Base-by-base conservation (phyloP, 2,113 vertebrate species). In the Bufo bufo region DNA sequence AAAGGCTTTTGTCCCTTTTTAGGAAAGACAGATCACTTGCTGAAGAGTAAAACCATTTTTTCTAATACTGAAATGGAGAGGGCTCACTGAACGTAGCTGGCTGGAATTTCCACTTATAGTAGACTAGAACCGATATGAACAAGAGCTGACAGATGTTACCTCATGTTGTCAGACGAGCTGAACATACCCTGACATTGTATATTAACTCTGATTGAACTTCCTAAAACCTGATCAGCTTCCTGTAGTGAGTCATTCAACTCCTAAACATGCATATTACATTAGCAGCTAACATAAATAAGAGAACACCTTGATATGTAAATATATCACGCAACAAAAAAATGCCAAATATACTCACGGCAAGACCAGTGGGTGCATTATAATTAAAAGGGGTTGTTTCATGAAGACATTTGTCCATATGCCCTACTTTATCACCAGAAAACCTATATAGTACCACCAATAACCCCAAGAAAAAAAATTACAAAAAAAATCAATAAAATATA, bases 91-190 rank as follows among this genome's bases (percentile, higher is more conserved):
- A 43, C 19, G 13, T 50, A 82, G 49, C 79, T 43, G 56, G 80
- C 20, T 59, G 19, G 50, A 75, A 52, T 82, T 87, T 87, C 79
- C 56, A 75, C 79, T 63, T 87, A 82, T 45, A 82, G 7, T 56
- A 75, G 79, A 74, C 69, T 6, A 82, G 69, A 61, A 90, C 86
- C 52, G 65, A 92, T 90, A 89, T 59, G 75, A 92, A 90, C 69
- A 85, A 77, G 19, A 59, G 85, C 82, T 87, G 89, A 91, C 81
- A 89, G 91, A 90, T 89, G 77, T 84, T 90, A 84, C 43, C 86
- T 90, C 84, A 78, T 89, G 87, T 83, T 91, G 86, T 71, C 75
- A 77, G 83, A 82, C 66, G 0, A 11, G 77, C 84, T 56, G 89
- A 90, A 49, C 33, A 82, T 59, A 85, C 80, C 83, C 71, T 85